Conservation (phyloP, 2,113 vertebrate genomes). For the Sminthopsis crassicaudata region DNA sequence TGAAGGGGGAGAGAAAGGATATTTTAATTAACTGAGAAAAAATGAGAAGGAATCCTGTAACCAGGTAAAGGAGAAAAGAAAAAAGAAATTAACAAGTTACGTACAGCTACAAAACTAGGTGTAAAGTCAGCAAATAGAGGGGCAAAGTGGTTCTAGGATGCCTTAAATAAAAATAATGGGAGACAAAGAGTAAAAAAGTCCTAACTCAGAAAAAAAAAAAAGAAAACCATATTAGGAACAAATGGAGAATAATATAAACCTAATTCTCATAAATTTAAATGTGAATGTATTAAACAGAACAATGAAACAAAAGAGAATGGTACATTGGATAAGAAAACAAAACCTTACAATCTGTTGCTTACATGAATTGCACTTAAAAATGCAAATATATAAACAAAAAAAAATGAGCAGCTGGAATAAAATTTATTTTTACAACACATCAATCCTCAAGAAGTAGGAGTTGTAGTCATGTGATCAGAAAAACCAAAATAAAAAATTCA, state of each 20-base stretch:
- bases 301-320: neutral
- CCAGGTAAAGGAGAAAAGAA: neutral
- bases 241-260: neutral
- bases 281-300: neutral
- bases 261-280: neutral
- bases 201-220: neutral
- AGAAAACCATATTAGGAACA: neutral
- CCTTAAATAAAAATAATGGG: neutral
- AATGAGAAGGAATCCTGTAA: neutral
- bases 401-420: neutral
- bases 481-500: neutral
- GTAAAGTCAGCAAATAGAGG: neutral
- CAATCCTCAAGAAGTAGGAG: neutral
- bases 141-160: neutral
- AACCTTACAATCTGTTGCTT: neutral
- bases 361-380: neutral
- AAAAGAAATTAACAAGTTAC: neutral
- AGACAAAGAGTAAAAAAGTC: neutral
- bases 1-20: neutral
- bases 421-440: neutral
- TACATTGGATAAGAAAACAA: neutral
- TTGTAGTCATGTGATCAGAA: neutral
- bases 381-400: neutral
- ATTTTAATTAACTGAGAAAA: neutral
- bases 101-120: neutral